Percentiles rank a stretch among this genome's conserved stretches.
Evolutionary conservation across 1,140 invertebrate genomes (phyloP).

Genomic region (Pseudachorutes palmiensis): DNA sequence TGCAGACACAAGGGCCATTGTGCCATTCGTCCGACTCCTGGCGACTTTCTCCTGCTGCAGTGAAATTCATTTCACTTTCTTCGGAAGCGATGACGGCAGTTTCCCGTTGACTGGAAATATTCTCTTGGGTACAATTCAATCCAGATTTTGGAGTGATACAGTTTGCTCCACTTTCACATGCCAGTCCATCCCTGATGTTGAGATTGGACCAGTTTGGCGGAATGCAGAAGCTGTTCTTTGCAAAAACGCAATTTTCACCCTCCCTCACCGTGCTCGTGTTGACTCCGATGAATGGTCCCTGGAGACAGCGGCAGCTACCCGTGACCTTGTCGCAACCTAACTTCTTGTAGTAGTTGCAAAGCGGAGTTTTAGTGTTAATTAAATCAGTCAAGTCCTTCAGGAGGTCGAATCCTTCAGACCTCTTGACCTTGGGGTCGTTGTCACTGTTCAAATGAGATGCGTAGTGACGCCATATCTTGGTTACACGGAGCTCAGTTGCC

Average conservation of each 20-base stretch:
- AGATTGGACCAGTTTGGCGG: not conserved
- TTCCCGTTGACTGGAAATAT: too few species aligned
- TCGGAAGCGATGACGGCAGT: too few species aligned
- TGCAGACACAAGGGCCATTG: too few species aligned
- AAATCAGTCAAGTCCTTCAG: not conserved
- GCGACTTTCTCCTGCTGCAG: too few species aligned
- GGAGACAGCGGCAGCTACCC: not conserved
- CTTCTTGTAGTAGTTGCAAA: conserved; percentile 6
- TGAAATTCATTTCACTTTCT: too few species aligned
- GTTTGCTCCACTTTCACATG: not conserved
- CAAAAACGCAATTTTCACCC: not conserved
- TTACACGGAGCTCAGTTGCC: not conserved
- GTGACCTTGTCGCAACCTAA: not conserved
- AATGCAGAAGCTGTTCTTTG: not conserved
- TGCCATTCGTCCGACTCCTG: too few species aligned
- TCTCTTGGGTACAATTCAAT: too few species aligned
- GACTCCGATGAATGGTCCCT: not conserved
- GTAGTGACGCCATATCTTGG: not conserved
- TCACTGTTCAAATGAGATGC: not conserved
- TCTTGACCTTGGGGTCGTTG: not conserved
- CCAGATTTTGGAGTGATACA: not conserved
- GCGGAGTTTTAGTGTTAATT: not conserved
- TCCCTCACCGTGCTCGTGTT: not conserved
- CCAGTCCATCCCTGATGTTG: not conserved
- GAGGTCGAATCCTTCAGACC: not conserved